These are phyloP conservation scores for Neopelma chrysocephalum DNA, from an alignment of 2,797 vertebrate genomes.

Conservation along the genomic window DNA sequence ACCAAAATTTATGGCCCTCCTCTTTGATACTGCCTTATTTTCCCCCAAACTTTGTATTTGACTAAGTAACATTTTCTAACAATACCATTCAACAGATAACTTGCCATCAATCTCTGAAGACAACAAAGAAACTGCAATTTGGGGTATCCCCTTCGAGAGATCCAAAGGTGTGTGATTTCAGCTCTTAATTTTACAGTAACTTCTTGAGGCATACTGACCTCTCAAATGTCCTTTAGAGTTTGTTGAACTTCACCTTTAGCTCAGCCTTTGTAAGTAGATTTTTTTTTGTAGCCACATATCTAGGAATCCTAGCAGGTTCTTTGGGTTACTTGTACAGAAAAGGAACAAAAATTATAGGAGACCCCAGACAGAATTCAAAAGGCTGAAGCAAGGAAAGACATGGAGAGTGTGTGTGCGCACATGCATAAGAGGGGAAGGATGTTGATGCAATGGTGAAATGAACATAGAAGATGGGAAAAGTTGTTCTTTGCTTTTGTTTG, in stretches of 20 bases:
- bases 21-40: not conserved
- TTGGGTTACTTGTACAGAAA: not conserved
- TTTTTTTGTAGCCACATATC: not conserved
- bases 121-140: not conserved
- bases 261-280: not conserved
- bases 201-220: not conserved
- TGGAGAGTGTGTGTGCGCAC: fast-evolving
- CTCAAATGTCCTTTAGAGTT: not conserved
- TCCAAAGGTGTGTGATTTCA: not conserved
- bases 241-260: not conserved
- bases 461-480: not conserved
- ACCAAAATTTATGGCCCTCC: not conserved
- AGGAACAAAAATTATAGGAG: not conserved
- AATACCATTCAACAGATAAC: not conserved
- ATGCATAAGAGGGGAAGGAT: not conserved
- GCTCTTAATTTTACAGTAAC: not conserved
- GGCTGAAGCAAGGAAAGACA: not conserved
- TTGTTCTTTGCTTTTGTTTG: not conserved
- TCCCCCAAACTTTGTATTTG: not conserved
- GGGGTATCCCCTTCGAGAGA: not conserved
- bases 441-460: not conserved
- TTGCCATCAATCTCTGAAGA: not conserved
- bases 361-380: not conserved
- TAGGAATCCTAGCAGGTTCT: not conserved
- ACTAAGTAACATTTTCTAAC: not conserved